A percentile compares a stretch with the other conserved stretches of the same genome.
Conservation (phyloP, 2,113 vertebrate genomes). For the Tachysurus fulvidraco region DNA sequence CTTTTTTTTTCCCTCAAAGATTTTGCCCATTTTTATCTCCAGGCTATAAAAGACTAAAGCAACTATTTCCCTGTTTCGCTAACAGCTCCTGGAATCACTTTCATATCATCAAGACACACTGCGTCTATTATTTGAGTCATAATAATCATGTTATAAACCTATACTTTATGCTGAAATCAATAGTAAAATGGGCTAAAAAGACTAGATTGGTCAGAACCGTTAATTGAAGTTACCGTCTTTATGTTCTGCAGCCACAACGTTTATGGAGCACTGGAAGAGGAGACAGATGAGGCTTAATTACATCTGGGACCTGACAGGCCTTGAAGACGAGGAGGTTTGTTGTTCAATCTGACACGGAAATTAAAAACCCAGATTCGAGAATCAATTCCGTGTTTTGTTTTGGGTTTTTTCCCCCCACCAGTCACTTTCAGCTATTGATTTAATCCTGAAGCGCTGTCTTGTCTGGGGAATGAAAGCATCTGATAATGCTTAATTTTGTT, state of each 20-base stretch:
- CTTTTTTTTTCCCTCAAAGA: neutral
- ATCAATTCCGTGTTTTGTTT: neutral
- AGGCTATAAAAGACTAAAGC: neutral
- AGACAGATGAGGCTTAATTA: slow-evolving; percentile 97
- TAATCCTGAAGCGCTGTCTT: slow-evolving; percentile 29
- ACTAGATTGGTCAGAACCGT: neutral
- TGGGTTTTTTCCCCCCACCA: neutral
- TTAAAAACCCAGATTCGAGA: neutral
- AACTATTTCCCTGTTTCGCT: neutral
- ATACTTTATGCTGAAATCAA: neutral
- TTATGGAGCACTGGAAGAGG: slow-evolving; percentile 99
- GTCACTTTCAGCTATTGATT: slow-evolving; percentile 11
- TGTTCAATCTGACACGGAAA: neutral
- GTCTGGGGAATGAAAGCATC: slow-evolving; percentile 33
- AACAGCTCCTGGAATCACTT: neutral
- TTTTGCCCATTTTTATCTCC: neutral
- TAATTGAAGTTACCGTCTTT: slow-evolving; percentile 32
- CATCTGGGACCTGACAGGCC: slow-evolving; percentile 91
- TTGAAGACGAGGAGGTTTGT: slow-evolving; percentile 92
- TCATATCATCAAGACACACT: neutral
- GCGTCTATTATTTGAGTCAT: too few species aligned
- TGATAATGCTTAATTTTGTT: slow-evolving; percentile 53
- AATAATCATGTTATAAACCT: neutral
- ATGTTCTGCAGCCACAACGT: slow-evolving; percentile 82
- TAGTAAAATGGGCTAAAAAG: neutral